Evolutionary conservation across 2,888 invertebrate genomes (phyloP), one percentile per base, ranked within the genome.

Genomic region (Temnothorax unifasciatus): DNA sequence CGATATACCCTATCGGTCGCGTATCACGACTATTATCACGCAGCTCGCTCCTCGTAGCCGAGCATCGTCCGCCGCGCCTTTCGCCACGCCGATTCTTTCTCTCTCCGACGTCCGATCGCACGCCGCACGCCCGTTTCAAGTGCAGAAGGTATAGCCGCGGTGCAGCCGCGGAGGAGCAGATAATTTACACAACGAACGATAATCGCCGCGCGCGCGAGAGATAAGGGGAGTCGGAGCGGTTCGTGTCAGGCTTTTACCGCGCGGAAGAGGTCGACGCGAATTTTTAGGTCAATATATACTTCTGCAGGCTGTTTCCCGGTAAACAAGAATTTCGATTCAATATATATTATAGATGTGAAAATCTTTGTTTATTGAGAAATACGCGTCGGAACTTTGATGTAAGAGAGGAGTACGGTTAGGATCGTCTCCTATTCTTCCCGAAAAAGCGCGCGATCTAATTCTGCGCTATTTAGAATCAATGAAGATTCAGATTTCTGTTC

Each of bases 1-100:
- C 69, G 77, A 79, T 81, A 29, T 34, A 74, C 8, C 52, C 44
- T 76, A 86, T 74, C 74, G 8, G 13, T 13, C 61, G 74, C 18
- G 21, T 59, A 29, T 57, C 29, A 29, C 29, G 29, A 29, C 29
- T 29, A 2, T 29, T n/a, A 29, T 29, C 59, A 34, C 15, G 38
- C 2, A 38, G 52, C 34, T 6, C 47, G n/a, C 13, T 54, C 52
- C 29, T 34, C 34, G 13, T 34, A 41, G 52, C 3, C 15, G 41
- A 1, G 25, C 57, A 44, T 41, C 13, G 41, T 41, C n/a, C 41
- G 41, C 9, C 6, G 41, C 41, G 41, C 41, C 41, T 41, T 41
- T 41, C 41, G 6, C 34, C 34, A 34, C 34, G 34, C 6, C 34
- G 34, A 34, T 34, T 34, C 34, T 34, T 52, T 8, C 3, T 54